Evolutionary conservation across 2,797 vertebrate genomes (phyloP), one percentile per base, ranked within the genome.

Genomic region (Cercopithecus hamlyni): DNA sequence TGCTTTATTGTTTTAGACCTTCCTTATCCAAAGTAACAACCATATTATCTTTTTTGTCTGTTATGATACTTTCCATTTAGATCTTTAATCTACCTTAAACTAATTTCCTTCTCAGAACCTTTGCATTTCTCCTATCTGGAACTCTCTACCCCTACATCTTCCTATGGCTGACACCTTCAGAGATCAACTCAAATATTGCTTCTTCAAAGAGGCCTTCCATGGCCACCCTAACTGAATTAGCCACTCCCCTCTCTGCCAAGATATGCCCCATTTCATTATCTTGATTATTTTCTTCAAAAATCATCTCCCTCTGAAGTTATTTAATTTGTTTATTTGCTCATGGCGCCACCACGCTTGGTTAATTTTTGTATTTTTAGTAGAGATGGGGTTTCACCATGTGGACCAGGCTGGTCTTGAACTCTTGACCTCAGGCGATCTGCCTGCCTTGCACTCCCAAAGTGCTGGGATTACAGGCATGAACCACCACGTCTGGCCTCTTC

Each of bases 161-260:
- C 67, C 30, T 86, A 75, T 5, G 36, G 45, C 45, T 94, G 57
- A 55, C 52, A 76, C 3, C 76, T 85, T 94, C 27, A 92, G 45
- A 70, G n/a, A 27, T 93, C 67, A 83, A 80, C 24, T 95, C 88
- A 92, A 96, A 87, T 87, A 94, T 45, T 84, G 33, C 43, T 87
- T 93, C 72, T 77, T 75, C 45, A 73, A 92, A 87, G 39, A 64
- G 81, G 43, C 22, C 72, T 93, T 86, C 55, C 41, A 72, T 80
- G 4, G 48, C n/a, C 45, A 95, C 33, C 27, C 55, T 75, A 72
- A 76, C 27, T 95, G 82, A 96, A 90, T 64, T 67, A 81, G 64
- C 30, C 57, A 93, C 45, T 24, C n/a, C 17, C 33, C 33, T 95
- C 15, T 79, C 45, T 61, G 75, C 72, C 88, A 93, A 50, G 12